Evolutionary conservation across 2,888 invertebrate species (phyloP), one percentile per base, ranked within the genome.

Genomic region (Drosophila mimica): DNA sequence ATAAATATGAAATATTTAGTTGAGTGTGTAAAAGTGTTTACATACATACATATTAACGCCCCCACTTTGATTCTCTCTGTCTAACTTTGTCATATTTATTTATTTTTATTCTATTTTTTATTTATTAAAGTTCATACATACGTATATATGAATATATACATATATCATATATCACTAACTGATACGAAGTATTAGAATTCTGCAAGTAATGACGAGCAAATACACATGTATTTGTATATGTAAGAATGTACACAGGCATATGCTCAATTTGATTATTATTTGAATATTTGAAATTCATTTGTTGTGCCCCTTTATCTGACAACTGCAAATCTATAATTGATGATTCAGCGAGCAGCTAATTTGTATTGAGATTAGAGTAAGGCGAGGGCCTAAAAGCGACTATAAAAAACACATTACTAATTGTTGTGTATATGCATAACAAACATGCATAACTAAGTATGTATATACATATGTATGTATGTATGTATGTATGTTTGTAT

Each of bases 61-160:
- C 70, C 56, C 25, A 33, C 25, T 48, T 15, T 25, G 31, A 25
- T 34, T 34, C 20, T 30, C 36, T 15, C 59, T 40, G 2, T 11
- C 1, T 46, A 36, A 46, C 20, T 31, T 34, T 48, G 36, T 34
- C 25, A 69, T 48, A 54, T 68, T 40, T 13, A 40, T 56, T 49
- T 56, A n/a, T 56, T 69, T 68, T 56, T 49, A 38, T 34, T 25
- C 25, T 38, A 33, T 43, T 53, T 40, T 58, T 9, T 59, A 31
- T 25, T 25, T n/a, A 25, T 11, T 6, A 13, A 28, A 43, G 36
- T 54, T 46, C 11, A 46, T 6, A 17, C 17, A n/a, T 3, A 4
- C 8, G 25, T 2, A 25, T 25, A 25, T 25, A 25, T 25, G 25
- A 25, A 25, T 25, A 25, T 25, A 25, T 25, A 25, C 25, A 33